A percentile compares a stretch with the other conserved stretches of the same genome.
phyloP scores from a whole-genome alignment of 2,113 vertebrate species.

The Oryzias woworae region DNA sequence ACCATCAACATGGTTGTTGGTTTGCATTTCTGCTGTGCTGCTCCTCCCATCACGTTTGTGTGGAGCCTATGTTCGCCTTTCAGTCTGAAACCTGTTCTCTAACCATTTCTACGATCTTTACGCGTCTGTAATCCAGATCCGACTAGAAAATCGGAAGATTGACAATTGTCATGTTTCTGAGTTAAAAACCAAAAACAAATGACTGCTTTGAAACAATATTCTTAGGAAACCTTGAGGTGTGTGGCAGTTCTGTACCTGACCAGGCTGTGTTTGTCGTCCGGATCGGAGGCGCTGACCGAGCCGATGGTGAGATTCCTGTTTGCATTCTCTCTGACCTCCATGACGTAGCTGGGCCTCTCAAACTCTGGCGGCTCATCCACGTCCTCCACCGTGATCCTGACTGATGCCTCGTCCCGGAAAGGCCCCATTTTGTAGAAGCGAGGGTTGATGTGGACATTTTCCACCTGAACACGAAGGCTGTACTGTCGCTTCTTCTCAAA shows the following conservation, averaged over 20 bases:
- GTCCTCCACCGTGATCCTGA: constrained; percentile 90
- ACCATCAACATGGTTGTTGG: too few species aligned
- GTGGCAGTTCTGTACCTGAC: constrained; percentile 80
- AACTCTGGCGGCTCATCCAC: constrained; percentile 93
- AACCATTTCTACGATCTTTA: too few species aligned
- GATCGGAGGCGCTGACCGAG: constrained; percentile 86
- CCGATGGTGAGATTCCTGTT: constrained; percentile 81
- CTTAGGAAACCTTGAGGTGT: not conserved
- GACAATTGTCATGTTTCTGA: too few species aligned
- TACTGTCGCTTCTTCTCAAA: constrained; percentile 89
- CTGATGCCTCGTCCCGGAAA: constrained; percentile 86
- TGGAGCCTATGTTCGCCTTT: too few species aligned
- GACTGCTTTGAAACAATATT: not conserved
- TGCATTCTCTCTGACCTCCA: constrained; percentile 91
- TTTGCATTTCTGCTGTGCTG: too few species aligned
- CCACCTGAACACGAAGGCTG: constrained; percentile 88
- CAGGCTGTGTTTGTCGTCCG: constrained; percentile 83
- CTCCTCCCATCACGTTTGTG: too few species aligned
- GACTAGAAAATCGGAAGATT: too few species aligned
- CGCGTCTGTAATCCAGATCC: too few species aligned
- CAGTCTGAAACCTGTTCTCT: too few species aligned
- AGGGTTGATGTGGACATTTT: constrained; percentile 84
- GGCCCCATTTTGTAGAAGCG: constrained; percentile 86
- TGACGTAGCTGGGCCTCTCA: constrained; percentile 82
- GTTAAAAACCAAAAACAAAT: too few species aligned